A percentile compares a stretch with the other conserved stretches of the same genome.
Evolutionary conservation across 2,113 vertebrate species (phyloP).

Genomic region (Laterallus jamaicensis): DNA sequence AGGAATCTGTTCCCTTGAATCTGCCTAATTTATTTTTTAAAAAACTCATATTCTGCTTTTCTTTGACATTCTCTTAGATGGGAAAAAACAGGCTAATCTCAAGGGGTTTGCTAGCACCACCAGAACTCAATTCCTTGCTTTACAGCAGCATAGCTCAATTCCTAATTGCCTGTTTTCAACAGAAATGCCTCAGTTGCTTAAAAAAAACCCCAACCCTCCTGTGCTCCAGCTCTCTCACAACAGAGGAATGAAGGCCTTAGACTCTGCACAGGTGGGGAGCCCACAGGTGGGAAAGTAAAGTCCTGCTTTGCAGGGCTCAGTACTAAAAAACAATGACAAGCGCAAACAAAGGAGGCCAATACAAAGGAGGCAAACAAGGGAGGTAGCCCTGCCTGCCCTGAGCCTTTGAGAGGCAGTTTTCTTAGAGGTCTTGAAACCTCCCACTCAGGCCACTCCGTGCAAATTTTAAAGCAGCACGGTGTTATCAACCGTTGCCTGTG

Average conservation of each 20-base stretch:
- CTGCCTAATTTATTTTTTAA: background rate
- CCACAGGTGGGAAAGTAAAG: background rate
- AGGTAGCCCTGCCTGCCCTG: background rate
- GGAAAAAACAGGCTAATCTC: background rate
- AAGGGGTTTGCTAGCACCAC: background rate
- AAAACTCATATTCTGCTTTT: background rate
- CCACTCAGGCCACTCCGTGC: too few relatives aligned
- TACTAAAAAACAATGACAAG: background rate
- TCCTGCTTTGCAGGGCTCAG: background rate
- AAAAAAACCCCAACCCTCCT: background rate
- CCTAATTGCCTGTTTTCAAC: background rate
- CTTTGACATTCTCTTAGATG: background rate
- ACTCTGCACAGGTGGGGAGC: background rate
- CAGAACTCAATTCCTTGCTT: conserved; percentile 7
- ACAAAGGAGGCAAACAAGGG: background rate
- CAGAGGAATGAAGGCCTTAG: background rate
- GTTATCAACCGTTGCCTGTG: background rate
- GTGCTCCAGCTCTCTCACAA: background rate
- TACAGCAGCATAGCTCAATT: background rate
- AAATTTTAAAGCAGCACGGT: background rate
- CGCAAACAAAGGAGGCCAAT: background rate
- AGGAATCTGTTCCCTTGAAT: background rate
- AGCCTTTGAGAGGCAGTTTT: background rate
- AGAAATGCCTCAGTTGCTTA: background rate
- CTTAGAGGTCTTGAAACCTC: background rate